These are phyloP conservation scores for Thamnophis sirtalis DNA, from an alignment of 2,113 vertebrate species.

Conservation along the genomic window DNA sequence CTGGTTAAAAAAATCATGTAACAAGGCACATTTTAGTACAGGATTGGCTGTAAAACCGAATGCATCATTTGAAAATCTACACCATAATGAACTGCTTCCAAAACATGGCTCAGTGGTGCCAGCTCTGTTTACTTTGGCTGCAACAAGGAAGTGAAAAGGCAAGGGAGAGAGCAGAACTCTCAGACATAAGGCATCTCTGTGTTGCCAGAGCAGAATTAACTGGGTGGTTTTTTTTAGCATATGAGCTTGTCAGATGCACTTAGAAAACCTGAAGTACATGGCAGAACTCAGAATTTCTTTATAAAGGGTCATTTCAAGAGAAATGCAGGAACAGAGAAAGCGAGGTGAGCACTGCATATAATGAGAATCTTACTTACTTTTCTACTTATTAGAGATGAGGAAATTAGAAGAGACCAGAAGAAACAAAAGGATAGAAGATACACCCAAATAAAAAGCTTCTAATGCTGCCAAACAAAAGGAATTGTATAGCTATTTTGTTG, in stretches of 20 bases:
- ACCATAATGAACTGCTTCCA: neutral
- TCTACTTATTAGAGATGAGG: neutral
- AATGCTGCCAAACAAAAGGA: neutral
- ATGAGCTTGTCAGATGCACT: conserved; percentile 7
- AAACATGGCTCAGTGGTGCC: conserved; percentile 6
- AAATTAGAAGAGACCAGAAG: neutral
- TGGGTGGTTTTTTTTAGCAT: conserved; percentile 21
- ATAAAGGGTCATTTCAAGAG: neutral
- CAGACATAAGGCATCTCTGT: conserved; percentile 40
- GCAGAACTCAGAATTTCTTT: neutral
- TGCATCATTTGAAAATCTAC: conserved; percentile 1
- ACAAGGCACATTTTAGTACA: neutral
- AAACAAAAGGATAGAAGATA: neutral
- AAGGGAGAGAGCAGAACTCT: conserved; percentile 39
- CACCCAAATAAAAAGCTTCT: neutral
- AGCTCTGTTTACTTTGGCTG: conserved; percentile 19
- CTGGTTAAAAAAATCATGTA: neutral
- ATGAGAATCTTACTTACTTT: neutral
- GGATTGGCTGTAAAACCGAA: neutral
- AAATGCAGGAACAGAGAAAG: neutral
- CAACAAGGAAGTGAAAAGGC: conserved; percentile 14
- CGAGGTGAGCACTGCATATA: neutral
- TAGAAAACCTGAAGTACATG: neutral
- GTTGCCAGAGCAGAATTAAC: conserved; percentile 59
- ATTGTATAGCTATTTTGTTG: neutral